Evolutionary conservation across 2,797 vertebrate genomes (phyloP).

Genomic region (Enteromius paludinosus): DNA sequence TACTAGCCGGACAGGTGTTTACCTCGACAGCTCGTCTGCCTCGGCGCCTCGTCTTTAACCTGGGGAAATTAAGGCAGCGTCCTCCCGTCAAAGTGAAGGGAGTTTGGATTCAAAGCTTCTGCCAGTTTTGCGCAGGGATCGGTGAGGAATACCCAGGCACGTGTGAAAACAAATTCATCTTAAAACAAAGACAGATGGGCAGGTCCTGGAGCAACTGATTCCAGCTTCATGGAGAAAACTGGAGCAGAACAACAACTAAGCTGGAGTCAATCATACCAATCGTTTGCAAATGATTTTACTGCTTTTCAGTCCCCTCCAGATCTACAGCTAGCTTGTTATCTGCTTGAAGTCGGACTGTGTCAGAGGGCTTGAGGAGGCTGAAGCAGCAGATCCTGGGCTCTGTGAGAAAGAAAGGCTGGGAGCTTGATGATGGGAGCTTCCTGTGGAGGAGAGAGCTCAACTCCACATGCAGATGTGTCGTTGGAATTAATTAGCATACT

Average conservation of each 20-base stretch:
- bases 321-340: background rate
- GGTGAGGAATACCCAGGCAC: slow-evolving; percentile 36
- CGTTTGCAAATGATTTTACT: background rate
- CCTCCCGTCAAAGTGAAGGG: slow-evolving; percentile 9
- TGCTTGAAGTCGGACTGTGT: background rate
- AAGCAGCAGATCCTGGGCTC: background rate
- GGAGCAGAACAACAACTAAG: background rate
- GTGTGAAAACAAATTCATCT: slow-evolving; percentile 41
- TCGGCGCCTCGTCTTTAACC: slow-evolving; percentile 19
- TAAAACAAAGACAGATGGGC: slow-evolving; percentile 48
- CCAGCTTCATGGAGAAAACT: background rate
- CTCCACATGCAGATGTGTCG: background rate
- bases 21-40: slow-evolving; percentile 47
- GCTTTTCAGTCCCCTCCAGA: background rate
- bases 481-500: background rate
- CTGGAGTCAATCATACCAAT: background rate
- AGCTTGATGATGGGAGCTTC: background rate
- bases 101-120: slow-evolving; percentile 10
- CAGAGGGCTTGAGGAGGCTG: background rate
- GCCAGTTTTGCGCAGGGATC: slow-evolving; percentile 12
- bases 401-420: background rate
- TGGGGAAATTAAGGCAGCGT: slow-evolving; percentile 48
- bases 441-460: background rate
- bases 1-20: slow-evolving; percentile 57
- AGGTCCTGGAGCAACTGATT: background rate